Evolutionary conservation across 1,140 invertebrate species (phyloP).

Genomic region (Sycobia sp.): DNA sequence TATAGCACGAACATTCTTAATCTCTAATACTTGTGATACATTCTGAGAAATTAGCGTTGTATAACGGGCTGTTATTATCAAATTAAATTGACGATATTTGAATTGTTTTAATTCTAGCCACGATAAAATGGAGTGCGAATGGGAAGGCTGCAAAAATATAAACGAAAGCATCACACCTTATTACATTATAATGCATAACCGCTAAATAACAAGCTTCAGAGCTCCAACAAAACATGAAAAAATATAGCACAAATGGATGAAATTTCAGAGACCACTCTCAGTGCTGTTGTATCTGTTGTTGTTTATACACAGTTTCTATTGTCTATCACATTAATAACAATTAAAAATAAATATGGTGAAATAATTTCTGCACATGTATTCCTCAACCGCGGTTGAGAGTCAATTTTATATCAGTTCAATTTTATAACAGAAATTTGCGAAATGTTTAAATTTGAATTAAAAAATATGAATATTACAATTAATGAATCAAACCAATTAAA

Average conservation of each 20-base stretch:
- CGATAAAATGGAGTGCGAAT: not conserved
- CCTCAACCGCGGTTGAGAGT: not conserved
- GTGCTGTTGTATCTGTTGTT: no score
- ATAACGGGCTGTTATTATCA: not conserved
- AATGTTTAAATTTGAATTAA: not conserved
- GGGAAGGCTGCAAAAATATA: not conserved
- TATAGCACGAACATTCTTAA: no score
- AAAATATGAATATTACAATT: not conserved
- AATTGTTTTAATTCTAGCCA: no score
- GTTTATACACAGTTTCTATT: not conserved
- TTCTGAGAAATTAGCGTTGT: not conserved
- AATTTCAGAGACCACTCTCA: not conserved
- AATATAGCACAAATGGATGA: not conserved
- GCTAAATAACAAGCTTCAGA: no score
- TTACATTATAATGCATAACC: not conserved
- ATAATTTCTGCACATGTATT: not conserved
- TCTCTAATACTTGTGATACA: no score
- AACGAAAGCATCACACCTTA: not conserved
- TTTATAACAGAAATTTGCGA: constrained; percentile 5
- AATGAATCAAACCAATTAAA: not conserved
- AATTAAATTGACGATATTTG: no score
- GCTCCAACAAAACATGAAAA: no score
- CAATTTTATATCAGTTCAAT: no score
- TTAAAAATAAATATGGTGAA: not conserved
- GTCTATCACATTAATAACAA: not conserved